A percentile compares a stretch with the other conserved stretches of the same genome.
These are phyloP conservation scores for Globodera rostochiensis DNA, from an alignment of 1,140 invertebrate species.

Conservation along the genomic window DNA sequence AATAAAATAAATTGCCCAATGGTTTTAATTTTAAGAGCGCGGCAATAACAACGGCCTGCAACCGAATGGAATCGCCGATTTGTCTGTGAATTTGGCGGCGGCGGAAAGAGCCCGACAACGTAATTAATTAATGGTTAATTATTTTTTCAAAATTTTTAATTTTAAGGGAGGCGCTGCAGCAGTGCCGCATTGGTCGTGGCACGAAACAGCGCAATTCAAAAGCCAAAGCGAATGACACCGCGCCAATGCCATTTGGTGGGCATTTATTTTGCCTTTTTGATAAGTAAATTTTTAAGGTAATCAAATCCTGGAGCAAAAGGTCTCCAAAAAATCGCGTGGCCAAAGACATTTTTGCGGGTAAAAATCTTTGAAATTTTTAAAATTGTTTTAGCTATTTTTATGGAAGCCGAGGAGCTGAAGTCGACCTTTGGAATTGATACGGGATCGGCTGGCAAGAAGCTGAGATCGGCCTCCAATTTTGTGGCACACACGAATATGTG, in stretches of 20 bases:
- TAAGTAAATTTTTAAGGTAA: slow-evolving; percentile 32
- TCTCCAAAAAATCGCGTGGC: slow-evolving; percentile 42
- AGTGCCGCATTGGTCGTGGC: slow-evolving; percentile 40
- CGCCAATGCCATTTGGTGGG: slow-evolving; percentile 39
- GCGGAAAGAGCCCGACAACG: not conserved
- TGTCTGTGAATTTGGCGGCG: not conserved
- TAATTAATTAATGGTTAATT: not conserved
- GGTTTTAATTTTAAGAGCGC: not conserved
- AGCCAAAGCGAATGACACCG: slow-evolving; percentile 49
- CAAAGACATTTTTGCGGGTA: slow-evolving; percentile 52
- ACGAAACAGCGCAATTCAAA: slow-evolving; percentile 33
- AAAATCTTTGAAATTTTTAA: not conserved
- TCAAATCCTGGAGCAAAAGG: slow-evolving; percentile 50
- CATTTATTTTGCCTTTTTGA: not conserved
- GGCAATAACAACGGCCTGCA: not conserved
- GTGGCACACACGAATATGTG: slow-evolving; percentile 47
- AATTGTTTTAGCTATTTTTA: slow-evolving; percentile 44
- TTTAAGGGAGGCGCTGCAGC: slow-evolving; percentile 47
- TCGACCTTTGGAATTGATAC: slow-evolving; percentile 43
- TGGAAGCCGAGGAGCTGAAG: slow-evolving; percentile 53
- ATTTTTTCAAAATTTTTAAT: not conserved
- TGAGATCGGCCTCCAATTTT: slow-evolving; percentile 44
- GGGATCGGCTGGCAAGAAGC: slow-evolving; percentile 34
- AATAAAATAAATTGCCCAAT: no score
- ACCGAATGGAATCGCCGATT: not conserved